Conservation (phyloP, 2,797 vertebrate genomes). For the Melopsittacus undulatus region DNA sequence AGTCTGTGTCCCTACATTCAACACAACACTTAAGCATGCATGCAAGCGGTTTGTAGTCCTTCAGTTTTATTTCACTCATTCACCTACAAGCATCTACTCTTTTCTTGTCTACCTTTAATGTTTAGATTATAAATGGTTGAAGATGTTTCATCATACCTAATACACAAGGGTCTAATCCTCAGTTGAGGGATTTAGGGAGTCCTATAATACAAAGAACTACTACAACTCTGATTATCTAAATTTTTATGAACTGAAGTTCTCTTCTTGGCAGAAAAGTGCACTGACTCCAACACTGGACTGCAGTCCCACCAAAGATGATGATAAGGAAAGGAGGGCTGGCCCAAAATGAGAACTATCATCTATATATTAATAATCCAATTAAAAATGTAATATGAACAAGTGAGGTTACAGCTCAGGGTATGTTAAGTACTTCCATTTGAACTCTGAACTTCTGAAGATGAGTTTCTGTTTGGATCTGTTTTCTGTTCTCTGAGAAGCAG, state of each 20-base stretch:
- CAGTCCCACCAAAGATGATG: neutral
- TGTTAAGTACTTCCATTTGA: neutral
- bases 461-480: neutral
- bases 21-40: conserved; percentile 4
- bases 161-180: neutral
- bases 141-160: neutral
- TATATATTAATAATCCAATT: neutral
- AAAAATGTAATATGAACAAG: neutral
- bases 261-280: neutral
- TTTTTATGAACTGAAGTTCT: neutral
- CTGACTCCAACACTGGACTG: neutral
- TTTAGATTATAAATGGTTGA: neutral
- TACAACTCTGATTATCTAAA: neutral
- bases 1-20: neutral
- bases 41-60: neutral
- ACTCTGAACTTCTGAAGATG: neutral
- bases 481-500: neutral
- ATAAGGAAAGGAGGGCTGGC: neutral
- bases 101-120: neutral
- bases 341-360: neutral
- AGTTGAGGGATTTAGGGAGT: neutral
- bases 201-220: neutral
- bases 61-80: neutral
- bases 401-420: neutral
- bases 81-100: neutral